A percentile compares a stretch with the other conserved stretches of the same genome.
These are phyloP conservation scores for Rhagologus leucostigma DNA, from an alignment of 2,113 vertebrate genomes.

Conservation along the genomic window DNA sequence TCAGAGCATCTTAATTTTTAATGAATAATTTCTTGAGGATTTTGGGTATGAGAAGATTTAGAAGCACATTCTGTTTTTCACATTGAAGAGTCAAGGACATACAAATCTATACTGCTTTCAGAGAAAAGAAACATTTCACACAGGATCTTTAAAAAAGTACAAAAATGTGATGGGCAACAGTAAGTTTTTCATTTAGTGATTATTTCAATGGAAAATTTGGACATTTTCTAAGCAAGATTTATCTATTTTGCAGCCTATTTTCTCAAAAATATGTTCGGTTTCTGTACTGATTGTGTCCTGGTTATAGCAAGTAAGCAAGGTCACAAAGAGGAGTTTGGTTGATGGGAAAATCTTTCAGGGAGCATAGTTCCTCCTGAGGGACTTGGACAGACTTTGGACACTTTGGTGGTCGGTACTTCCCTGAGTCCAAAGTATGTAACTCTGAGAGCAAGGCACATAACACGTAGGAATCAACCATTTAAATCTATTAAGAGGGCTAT, in stretches of 20 bases:
- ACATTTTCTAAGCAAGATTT: background rate
- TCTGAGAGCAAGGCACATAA: background rate
- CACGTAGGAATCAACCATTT: background rate
- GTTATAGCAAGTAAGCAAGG: background rate
- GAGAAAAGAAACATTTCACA: background rate
- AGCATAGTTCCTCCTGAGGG: background rate
- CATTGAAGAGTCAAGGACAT: background rate
- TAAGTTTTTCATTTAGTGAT: background rate
- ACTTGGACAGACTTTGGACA: background rate
- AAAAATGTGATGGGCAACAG: background rate
- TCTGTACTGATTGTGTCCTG: background rate
- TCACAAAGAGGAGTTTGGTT: background rate
- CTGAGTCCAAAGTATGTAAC: background rate
- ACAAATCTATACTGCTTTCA: background rate
- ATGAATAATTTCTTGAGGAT: background rate
- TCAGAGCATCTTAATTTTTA: background rate
- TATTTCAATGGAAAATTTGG: background rate
- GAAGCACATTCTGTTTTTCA: background rate
- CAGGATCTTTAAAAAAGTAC: background rate
- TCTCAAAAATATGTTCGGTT: background rate
- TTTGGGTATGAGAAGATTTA: background rate
- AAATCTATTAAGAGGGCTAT: background rate
- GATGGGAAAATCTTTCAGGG: background rate
- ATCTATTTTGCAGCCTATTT: background rate
- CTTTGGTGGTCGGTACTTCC: background rate